These are phyloP conservation scores for Galeruca laticollis DNA, from an alignment of 2,888 invertebrate genomes.

Conservation along the genomic window DNA sequence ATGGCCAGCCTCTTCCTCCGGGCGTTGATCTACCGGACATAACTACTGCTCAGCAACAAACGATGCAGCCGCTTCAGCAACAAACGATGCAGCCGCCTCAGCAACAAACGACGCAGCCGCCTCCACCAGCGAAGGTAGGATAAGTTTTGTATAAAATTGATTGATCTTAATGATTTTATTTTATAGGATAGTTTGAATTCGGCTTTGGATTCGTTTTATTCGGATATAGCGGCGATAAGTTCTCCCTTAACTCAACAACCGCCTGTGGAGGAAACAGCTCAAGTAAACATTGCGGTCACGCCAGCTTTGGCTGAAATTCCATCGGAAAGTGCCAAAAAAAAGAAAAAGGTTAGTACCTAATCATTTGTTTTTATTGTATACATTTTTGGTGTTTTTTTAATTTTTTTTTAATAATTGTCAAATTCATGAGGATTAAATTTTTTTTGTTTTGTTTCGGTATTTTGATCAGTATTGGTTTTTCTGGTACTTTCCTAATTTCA, in stretches of 20 bases:
- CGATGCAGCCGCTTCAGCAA: background rate
- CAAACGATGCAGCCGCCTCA: background rate
- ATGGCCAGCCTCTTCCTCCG: conserved; percentile 69
- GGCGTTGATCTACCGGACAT: conserved; percentile 68
- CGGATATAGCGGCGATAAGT: conserved; percentile 70
- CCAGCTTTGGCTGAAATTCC: conserved; percentile 42
- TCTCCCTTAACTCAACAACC: conserved; percentile 40
- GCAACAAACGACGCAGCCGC: background rate
- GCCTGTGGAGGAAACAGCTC: conserved; percentile 22
- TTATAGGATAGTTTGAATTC: conserved; percentile 43
- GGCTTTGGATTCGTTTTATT: conserved; percentile 73
- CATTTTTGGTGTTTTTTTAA: no score
- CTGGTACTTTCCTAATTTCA: no score
- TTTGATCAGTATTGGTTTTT: no score
- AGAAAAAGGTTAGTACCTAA: conserved; percentile 58
- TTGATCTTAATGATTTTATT: conserved; percentile 18
- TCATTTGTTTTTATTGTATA: background rate
- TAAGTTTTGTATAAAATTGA: no score
- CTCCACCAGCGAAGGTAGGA: conserved; percentile 39
- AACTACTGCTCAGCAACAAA: conserved; percentile 2
- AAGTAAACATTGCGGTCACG: background rate
- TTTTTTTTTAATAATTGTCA: no score
- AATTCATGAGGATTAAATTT: no score
- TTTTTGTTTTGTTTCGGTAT: no score
- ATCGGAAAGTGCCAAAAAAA: conserved; percentile 60